Evolutionary conservation across 2,888 invertebrate species (phyloP), one percentile per base, ranked within the genome.

Genomic region (Drosophila neotestacea): DNA sequence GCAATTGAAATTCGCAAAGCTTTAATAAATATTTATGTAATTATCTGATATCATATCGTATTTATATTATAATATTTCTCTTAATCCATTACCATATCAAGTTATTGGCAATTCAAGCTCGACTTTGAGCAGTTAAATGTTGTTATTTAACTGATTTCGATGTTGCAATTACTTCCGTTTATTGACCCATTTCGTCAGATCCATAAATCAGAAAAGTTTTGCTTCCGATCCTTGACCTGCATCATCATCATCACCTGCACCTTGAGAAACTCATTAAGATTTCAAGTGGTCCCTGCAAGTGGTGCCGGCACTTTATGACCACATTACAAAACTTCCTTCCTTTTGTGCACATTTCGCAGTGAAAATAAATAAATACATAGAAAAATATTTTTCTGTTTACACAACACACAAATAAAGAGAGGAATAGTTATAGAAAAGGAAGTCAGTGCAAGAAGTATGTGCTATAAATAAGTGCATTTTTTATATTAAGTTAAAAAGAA

Each of bases 381-480:
- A 39, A 63, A 70, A 75, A 87, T 81, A 83, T 73, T 59, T 70
- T 67, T 65, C 59, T 77, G 64, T 69, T 77, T 77, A 47, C 66
- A 56, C 63, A 58, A 47, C 77, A 60, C 36, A 62, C 51, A 55
- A 13, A 60, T 13, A 56, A 30, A 28, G 4, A 46, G 22, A 11
- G 13, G 16, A 16, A 7, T 44, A 4, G 16, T 11, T 30, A 27
- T 22, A 47, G 51, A 41, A 60, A 76, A 79, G 80, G 73, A 85
- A 76, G 85, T 73, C 70, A 55, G 48, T 59, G 55, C 67, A 56
- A 56, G 32, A 32, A 32, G 32, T 9, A 6, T 32, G 32, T 32
- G 51, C 87, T 84, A 88, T 81, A 88, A 88, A 84, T 84, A 84
- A 88, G 79, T 78, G 82, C 85, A 70, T 83, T 83, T 83, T 69